A percentile compares a stretch with the other conserved stretches of the same genome.
phyloP scores from a whole-genome alignment of 2,113 vertebrate genomes.

The Cryptotis parvus region DNA sequence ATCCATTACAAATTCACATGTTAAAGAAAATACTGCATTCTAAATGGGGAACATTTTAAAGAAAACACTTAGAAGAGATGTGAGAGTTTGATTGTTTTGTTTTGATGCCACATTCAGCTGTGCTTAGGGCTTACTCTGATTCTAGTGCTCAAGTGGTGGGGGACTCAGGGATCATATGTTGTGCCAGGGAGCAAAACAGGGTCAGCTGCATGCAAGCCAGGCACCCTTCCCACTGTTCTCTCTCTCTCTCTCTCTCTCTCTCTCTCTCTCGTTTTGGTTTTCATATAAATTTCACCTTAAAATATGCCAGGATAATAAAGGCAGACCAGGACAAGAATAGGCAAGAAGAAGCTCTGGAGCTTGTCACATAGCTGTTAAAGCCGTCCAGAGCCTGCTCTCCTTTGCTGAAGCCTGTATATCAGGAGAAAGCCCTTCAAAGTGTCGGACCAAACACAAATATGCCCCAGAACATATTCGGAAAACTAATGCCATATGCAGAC shows the following conservation, averaged over 20 bases:
- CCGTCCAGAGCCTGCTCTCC: neutral
- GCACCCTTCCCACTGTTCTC: too few relatives aligned
- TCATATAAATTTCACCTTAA: neutral
- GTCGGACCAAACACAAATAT: neutral
- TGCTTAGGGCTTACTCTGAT: too few relatives aligned
- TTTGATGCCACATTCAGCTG: too few relatives aligned
- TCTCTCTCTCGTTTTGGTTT: neutral
- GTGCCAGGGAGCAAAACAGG: too few relatives aligned
- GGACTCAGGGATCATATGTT: too few relatives aligned
- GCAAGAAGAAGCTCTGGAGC: neutral
- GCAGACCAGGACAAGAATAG: neutral
- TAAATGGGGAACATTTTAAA: conserved; percentile 11
- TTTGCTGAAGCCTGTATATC: neutral
- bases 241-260: too few relatives aligned
- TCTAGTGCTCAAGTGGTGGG: too few relatives aligned
- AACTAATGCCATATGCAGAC: neutral
- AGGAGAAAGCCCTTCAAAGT: neutral
- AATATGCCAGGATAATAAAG: neutral
- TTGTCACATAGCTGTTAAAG: neutral
- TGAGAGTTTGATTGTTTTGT: too few relatives aligned
- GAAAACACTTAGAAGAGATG: neutral
- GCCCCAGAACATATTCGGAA: neutral
- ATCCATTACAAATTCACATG: neutral
- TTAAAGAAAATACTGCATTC: conserved; percentile 39
- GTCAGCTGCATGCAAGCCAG: too few relatives aligned